Evolutionary conservation across 2,888 invertebrate genomes (phyloP), one percentile per base, ranked within the genome.

Genomic region (Omphaloscelis lunosa): DNA sequence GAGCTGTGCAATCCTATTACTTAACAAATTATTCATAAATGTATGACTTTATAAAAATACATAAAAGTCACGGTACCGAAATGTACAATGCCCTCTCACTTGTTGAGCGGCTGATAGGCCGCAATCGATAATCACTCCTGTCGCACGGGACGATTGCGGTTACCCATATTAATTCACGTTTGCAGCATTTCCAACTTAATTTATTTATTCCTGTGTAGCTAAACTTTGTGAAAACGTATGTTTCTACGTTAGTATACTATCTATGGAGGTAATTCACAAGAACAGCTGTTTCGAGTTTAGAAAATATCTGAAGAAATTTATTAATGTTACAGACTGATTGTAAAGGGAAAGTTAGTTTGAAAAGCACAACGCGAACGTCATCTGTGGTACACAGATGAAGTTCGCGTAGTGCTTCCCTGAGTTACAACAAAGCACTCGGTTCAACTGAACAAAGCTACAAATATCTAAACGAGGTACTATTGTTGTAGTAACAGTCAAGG

Each of bases 81-180:
- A 84, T 59, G 79, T 65, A 79, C 72, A 79, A 67, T 82, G 62
- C 77, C 66, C 76, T 34, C 79, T 75, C 82, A 89, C 90, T 88
- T 90, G 90, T 90, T 89, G 90, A 86, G 77, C 81, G 69, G 34
- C 67, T 82, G 87, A 86, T 82, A 83, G 80, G 62, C 84, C 79
- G 61, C 86, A 89, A 90, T 90, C 90, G 86, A 89, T 90, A 88
- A 77, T 56, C 73, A 71, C 75, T 77, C 65, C 75, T 65, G 76
- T 77, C 85, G 59, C 77, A 73, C 66, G 65, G 62, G 56, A 77
- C 72, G 69, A 77, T 74, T 82, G 79, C 45, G 86, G 74, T 71
- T 58, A 45, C 34, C 87, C 75, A 66, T 81, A 79, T 73, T 72
- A 73, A 75, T 77, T 74, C 77, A 69, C 72, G 61, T 71, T 74